Base-by-base conservation (phyloP, 2,113 vertebrate species). In the Eulemur macaco region DNA sequence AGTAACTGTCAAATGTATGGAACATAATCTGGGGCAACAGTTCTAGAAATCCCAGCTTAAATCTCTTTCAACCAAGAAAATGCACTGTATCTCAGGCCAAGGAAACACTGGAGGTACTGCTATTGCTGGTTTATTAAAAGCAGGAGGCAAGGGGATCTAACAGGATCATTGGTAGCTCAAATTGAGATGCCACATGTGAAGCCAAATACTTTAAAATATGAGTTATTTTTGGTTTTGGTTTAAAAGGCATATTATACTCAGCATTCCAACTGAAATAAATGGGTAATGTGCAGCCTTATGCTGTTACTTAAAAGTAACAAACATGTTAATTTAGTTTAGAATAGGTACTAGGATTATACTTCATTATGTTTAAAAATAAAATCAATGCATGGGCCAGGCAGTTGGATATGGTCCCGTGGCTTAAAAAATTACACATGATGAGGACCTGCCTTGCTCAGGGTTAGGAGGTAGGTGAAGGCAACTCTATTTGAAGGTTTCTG, bases 81-180 rank as follows among this genome's bases (percentile, higher is more conserved):
- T 54, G 56, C 0, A 31, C 86, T 96, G 96, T 86, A 92, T 86
- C 88, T 96, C 63, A 89, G 86, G 95, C 96, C 89, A 89, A 84
- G 23, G 52, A 86, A 93, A 69, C 94, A 74, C 50, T 85, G 96
- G 93, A 27, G 91, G 95, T 31, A 90, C 37, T 31, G 98, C 97
- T 10, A 97, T 97, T 68, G 98, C 97, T 39, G 99, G 97, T 97
- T 98, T 99, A 93, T 98, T 98, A 86, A 98, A 98, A 64, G 99
- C 98, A 82, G 99, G 98, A 97, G 99, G 99, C 98, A 99, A 98
- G 47, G 99, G 98, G 73, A 45, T 83, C 89, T 82, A 91, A 89
- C 39, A 39, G 60, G 47, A 93, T 83, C 47, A 27, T 23, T 31
- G 63, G 31, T 58, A 78, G 83, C 74, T 58, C 92, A 88, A 88